phyloP scores from a whole-genome alignment of 2,113 vertebrate species.

The Dipodomys merriami region DNA sequence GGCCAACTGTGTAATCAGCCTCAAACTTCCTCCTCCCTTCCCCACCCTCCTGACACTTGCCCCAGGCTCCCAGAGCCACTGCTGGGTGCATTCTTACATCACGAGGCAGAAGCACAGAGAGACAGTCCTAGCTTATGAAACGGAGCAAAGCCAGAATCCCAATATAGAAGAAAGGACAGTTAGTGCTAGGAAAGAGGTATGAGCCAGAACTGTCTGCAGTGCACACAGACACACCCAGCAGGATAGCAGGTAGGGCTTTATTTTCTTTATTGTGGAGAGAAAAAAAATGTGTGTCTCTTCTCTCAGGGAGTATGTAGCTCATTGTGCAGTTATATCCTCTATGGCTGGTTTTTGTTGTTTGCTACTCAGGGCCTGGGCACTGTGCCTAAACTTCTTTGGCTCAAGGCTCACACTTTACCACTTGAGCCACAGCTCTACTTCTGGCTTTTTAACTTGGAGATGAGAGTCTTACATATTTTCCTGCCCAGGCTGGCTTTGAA shows the following conservation, averaged over 20 bases:
- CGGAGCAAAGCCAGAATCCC: neutral
- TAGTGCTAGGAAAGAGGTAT: slow-evolving; percentile 41
- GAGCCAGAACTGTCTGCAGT: neutral
- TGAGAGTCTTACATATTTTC: no score
- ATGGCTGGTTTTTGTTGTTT: neutral
- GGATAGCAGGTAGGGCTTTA: neutral
- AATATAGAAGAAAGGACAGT: neutral
- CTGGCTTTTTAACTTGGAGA: no score
- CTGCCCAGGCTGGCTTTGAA: no score
- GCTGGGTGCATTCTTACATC: neutral
- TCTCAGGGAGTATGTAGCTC: neutral
- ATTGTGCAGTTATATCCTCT: neutral
- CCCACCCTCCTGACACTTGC: neutral
- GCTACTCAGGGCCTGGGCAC: no score
- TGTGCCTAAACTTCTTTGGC: no score
- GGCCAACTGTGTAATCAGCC: no score
- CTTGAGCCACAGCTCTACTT: no score
- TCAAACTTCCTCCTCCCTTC: neutral
- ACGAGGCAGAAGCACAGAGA: neutral
- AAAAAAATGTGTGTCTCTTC: neutral
- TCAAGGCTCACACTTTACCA: no score
- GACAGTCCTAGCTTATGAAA: neutral
- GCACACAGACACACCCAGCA: neutral
- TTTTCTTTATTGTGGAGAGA: neutral
- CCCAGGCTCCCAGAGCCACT: neutral